Evolutionary conservation across 2,888 invertebrate species (phyloP).

Genomic region (Electrophaes corylata): DNA sequence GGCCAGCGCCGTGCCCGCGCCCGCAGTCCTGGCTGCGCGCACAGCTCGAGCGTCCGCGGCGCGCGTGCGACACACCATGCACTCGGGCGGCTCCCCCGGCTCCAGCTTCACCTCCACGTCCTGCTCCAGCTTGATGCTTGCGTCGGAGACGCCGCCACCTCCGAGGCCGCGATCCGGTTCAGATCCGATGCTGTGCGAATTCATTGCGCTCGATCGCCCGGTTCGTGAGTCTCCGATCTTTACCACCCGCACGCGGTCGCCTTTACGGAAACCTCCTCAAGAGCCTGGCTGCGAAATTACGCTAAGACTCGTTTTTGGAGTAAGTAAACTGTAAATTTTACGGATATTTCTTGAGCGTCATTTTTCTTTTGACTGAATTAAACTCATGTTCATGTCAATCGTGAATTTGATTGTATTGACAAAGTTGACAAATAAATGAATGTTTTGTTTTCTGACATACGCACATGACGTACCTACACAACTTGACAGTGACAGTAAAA

Average conservation of each 20-base stretch:
- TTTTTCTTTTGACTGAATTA: neutral
- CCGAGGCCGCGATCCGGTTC: neutral
- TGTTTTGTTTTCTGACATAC: constrained; percentile 1
- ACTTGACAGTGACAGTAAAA: neutral
- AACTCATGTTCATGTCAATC: no score
- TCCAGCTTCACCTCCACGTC: constrained; percentile 58
- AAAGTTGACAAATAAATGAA: neutral
- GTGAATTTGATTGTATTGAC: neutral
- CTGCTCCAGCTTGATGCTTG: constrained; percentile 52
- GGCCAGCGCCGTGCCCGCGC: constrained; percentile 58
- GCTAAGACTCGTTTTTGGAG: neutral
- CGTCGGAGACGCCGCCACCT: constrained; percentile 22
- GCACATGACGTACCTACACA: neutral
- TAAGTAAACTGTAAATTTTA: neutral
- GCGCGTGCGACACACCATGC: constrained; percentile 55
- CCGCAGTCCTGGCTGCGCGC: no score
- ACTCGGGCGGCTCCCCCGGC: constrained; percentile 62
- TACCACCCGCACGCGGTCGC: neutral
- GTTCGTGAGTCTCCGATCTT: neutral
- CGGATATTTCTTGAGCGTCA: constrained; percentile 4
- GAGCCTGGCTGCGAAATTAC: neutral
- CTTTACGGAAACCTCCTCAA: neutral
- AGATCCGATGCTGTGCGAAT: constrained; percentile 28
- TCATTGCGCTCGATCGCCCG: constrained; percentile 52
- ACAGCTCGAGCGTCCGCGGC: constrained; percentile 33